Base-by-base conservation (phyloP, 2,113 vertebrate species). In the Neogale vison region DNA sequence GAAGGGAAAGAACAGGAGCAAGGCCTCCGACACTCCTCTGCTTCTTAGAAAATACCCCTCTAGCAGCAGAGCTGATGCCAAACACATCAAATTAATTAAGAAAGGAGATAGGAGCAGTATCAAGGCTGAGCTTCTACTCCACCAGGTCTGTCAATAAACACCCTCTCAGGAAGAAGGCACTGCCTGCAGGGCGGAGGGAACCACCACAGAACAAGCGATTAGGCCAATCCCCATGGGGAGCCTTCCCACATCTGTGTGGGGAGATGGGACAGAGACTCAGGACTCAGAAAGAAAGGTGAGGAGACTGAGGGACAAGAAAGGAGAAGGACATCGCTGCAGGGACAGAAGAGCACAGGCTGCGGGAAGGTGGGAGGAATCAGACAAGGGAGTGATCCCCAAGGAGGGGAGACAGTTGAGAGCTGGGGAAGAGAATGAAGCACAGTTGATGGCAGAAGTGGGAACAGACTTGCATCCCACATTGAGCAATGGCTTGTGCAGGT, bases 21-120 rank as follows among this genome's bases (percentile, higher is more conserved):
- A 98, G 95, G 96, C 92, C 96, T 97, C 87, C 1, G 24, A 87
- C 93, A 96, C 90, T 59, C 76, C 84, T 95, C 87, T 97, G 82
- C 50, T 71, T 95, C 71, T 59, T 86, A 92, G 74, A 97, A 98
- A 97, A 97, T 65, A 71, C 36, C 57, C 81, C 34, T 92, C 29
- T 34, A 77, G 76, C 76, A 94, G 88, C 82, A 77, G 76, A 96
- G 77, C 42, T 42, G 34, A 72, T 96, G 95, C 88, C 96, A 94
- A 97, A 80, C 59, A 88, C 95, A 93, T 92, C 95, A 84, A 81
- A 93, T 90, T 98, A 97, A 97, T 97, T 97, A 96, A 96, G 76
- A 88, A 93, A 96, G 97, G 83, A 93, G 87, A 93, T 57, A 72
- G 36, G 31, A 83, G 79, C 87, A 26, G 36, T 71, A 36, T 92